Evolutionary conservation across 2,113 vertebrate species (phyloP).

Genomic region (Pachyramphus minor): DNA sequence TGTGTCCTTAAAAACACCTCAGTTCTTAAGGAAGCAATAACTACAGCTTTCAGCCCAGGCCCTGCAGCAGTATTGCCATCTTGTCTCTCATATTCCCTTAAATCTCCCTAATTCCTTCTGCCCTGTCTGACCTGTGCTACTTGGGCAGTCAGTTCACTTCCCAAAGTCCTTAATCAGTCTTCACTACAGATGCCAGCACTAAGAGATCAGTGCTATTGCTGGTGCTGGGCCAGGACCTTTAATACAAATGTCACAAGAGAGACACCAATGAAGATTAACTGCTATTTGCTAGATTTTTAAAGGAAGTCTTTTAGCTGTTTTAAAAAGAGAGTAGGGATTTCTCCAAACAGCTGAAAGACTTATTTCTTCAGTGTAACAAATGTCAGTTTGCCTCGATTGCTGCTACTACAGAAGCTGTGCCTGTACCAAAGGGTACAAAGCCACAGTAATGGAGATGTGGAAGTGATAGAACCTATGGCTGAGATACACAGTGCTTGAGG

Average conservation of each 20-base stretch:
- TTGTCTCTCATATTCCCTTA: not conserved
- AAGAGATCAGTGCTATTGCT: not conserved
- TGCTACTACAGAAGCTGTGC: not conserved
- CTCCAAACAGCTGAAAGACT: not conserved
- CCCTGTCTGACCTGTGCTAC: not conserved
- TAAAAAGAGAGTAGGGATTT: not conserved
- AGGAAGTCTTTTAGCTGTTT: slow-evolving; percentile 16
- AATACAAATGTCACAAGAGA: not conserved
- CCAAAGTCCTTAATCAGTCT: not conserved
- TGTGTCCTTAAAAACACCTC: not conserved
- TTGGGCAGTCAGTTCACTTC: not conserved
- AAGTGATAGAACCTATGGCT: not conserved
- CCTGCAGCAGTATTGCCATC: not conserved
- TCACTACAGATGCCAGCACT: not conserved
- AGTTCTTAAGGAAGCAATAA: not conserved
- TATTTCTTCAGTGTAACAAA: not conserved
- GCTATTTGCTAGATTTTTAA: slow-evolving; percentile 1
- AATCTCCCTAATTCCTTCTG: not conserved
- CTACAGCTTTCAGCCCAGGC: not conserved
- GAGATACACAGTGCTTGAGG: not conserved
- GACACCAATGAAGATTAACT: slow-evolving; percentile 8
- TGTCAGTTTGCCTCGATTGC: not conserved
- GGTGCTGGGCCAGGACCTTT: not conserved
- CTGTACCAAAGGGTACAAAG: not conserved
- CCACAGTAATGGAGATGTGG: not conserved